These are phyloP conservation scores for Capitulum mitella DNA, from an alignment of 2,888 invertebrate species.

Conservation along the genomic window DNA sequence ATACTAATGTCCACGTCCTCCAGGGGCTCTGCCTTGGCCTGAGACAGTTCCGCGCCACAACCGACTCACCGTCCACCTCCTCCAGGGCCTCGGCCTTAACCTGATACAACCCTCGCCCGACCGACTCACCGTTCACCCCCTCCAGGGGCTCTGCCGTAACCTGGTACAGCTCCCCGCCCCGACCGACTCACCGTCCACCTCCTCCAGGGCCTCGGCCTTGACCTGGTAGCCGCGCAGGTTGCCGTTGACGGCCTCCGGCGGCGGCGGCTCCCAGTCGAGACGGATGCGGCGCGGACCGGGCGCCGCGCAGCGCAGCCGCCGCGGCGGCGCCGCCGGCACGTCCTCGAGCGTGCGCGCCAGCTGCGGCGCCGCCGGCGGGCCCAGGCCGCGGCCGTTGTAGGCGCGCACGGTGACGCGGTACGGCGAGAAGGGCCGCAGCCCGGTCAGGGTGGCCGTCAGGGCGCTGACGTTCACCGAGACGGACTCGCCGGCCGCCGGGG, in stretches of 20 bases:
- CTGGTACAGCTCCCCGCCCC: too few species aligned
- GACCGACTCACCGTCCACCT: background rate
- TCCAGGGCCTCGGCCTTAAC: background rate
- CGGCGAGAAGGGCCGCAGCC: constrained; percentile 30
- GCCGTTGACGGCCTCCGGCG: constrained; percentile 43
- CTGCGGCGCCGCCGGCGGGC: constrained; percentile 32
- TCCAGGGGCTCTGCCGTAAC: too few species aligned
- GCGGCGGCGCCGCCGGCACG: constrained; percentile 28
- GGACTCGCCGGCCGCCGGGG: background rate
- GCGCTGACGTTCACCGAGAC: background rate
- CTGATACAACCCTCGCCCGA: too few species aligned
- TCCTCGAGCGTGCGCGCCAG: constrained; percentile 33
- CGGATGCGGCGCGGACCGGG: constrained; percentile 43
- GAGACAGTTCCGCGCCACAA: too few species aligned
- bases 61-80: background rate
- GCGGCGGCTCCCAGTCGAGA: constrained; percentile 44
- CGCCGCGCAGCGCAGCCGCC: constrained; percentile 42
- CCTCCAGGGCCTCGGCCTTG: background rate
- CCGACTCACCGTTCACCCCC: too few species aligned
- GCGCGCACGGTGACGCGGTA: constrained; percentile 34
- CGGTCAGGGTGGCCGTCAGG: constrained; percentile 27
- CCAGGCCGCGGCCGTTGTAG: constrained; percentile 35
- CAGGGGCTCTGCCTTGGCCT: too few species aligned
- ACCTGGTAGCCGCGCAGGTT: constrained; percentile 44
- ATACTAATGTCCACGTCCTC: too few species aligned